Conservation (phyloP, 1,140 invertebrate genomes). For the Drosophila ficusphila region DNA sequence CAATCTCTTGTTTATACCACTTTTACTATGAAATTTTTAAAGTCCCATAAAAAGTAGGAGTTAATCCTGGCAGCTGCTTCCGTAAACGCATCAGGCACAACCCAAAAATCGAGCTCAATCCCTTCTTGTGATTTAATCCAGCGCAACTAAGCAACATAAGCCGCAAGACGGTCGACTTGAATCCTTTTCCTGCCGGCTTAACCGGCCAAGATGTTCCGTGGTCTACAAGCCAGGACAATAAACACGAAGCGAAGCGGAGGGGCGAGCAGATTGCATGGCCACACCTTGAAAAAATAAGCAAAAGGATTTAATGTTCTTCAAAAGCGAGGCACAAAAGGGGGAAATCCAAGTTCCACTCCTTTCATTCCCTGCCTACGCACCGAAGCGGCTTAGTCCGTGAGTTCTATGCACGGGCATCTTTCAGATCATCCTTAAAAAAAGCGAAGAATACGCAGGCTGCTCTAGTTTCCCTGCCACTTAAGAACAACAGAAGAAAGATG, state of each 20-base stretch:
- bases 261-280: slow-evolving; percentile 61
- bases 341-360: slow-evolving; percentile 58
- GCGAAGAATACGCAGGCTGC: slow-evolving; percentile 38
- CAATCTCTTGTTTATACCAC: not conserved
- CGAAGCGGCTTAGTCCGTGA: slow-evolving; percentile 54
- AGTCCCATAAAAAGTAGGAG: slow-evolving; percentile 11
- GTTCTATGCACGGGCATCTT: slow-evolving; percentile 11
- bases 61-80: slow-evolving; percentile 65
- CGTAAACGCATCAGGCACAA: slow-evolving; percentile 35
- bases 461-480: slow-evolving; percentile 59
- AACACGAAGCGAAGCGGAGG: slow-evolving; percentile 25
- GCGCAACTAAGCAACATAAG: slow-evolving; percentile 79
- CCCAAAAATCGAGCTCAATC: slow-evolving; percentile 11
- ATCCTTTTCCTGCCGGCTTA: slow-evolving; percentile 63
- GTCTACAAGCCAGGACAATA: slow-evolving; percentile 69
- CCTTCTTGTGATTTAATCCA: slow-evolving; percentile 73
- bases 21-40: not conserved
- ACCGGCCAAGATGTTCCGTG: slow-evolving; percentile 51
- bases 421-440: slow-evolving; percentile 31
- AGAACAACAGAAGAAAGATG: slow-evolving; percentile 12
- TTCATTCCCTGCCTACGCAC: slow-evolving; percentile 69
- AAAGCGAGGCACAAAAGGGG: slow-evolving; percentile 25
- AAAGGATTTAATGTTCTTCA: slow-evolving; percentile 72
- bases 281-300: slow-evolving; percentile 82
- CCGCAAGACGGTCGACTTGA: slow-evolving; percentile 67